Evolutionary conservation across 1,140 invertebrate species (phyloP).

Genomic region (Drosophila eugracilis): DNA sequence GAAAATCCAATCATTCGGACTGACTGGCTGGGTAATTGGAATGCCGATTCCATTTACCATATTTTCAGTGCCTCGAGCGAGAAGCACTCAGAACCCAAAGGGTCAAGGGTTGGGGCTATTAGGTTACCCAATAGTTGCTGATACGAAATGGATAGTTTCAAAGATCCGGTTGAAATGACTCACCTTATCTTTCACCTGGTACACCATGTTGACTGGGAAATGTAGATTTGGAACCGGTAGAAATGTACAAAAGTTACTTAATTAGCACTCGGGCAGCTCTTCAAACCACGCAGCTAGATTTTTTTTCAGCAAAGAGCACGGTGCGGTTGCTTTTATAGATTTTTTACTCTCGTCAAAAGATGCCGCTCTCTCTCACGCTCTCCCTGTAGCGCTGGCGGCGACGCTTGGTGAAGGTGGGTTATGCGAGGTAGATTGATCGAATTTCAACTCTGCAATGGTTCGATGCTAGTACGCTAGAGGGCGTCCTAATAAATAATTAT

Average conservation of each 20-base stretch:
- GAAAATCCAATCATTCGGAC: neutral
- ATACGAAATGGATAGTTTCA: neutral
- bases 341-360: neutral
- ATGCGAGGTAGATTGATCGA: neutral
- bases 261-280: slow-evolving; percentile 45
- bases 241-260: slow-evolving; percentile 60
- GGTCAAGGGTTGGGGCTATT: slow-evolving; percentile 2
- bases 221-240: slow-evolving; percentile 36
- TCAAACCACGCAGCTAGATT: slow-evolving; percentile 24
- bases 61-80: slow-evolving; percentile 1
- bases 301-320: slow-evolving; percentile 7
- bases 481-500: neutral
- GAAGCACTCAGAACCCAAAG: neutral
- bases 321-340: slow-evolving; percentile 27
- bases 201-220: slow-evolving; percentile 68
- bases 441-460: neutral
- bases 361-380: neutral
- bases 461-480: neutral
- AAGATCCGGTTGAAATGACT: slow-evolving; percentile 44
- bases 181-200: slow-evolving; percentile 73
- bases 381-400: neutral
- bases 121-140: slow-evolving; percentile 24
- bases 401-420: neutral
- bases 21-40: slow-evolving; percentile 12
- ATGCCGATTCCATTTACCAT: slow-evolving; percentile 14